A percentile compares a stretch with the other conserved stretches of the same genome.
Conservation (phyloP, 2,113 vertebrate species). For the Carollia perspicillata region DNA sequence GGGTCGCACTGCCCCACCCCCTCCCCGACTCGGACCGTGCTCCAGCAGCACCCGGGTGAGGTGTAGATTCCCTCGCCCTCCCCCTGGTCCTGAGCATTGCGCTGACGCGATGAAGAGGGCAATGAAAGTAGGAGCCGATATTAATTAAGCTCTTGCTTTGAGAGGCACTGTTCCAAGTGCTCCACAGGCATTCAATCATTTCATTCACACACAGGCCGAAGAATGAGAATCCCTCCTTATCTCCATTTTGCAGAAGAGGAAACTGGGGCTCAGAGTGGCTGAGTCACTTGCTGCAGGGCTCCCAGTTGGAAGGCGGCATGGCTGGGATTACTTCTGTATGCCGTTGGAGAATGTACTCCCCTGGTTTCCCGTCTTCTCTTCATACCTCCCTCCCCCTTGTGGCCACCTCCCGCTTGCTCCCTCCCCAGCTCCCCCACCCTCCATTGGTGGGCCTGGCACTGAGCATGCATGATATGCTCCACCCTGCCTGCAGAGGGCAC, state of each 20-base stretch:
- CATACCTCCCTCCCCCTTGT: rapidly evolving
- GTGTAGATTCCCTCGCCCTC: not conserved
- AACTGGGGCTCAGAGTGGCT: not conserved
- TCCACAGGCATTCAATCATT: not conserved
- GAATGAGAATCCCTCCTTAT: not conserved
- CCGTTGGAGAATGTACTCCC: not conserved
- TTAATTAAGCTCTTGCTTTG: not conserved
- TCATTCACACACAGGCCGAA: not conserved
- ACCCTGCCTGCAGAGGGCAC: not conserved
- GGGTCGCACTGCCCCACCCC: rapidly evolving
- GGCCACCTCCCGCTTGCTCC: rapidly evolving
- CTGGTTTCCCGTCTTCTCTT: rapidly evolving
- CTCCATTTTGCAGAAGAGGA: not conserved
- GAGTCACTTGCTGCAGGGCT: too few species aligned
- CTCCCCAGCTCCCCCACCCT: too few species aligned
- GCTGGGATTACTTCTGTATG: rapidly evolving
- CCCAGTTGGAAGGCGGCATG: not conserved
- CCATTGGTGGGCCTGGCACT: not conserved
- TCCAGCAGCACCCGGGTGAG: rapidly evolving
- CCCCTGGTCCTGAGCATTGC: not conserved
- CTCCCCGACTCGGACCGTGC: not conserved
- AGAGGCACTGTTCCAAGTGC: not conserved
- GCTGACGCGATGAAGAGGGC: rapidly evolving
- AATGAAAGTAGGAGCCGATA: not conserved
- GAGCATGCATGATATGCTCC: rapidly evolving